Evolutionary conservation across 2,797 vertebrate genomes (phyloP), one percentile per base, ranked within the genome.

Genomic region (Ptychobarbus kaznakovi): DNA sequence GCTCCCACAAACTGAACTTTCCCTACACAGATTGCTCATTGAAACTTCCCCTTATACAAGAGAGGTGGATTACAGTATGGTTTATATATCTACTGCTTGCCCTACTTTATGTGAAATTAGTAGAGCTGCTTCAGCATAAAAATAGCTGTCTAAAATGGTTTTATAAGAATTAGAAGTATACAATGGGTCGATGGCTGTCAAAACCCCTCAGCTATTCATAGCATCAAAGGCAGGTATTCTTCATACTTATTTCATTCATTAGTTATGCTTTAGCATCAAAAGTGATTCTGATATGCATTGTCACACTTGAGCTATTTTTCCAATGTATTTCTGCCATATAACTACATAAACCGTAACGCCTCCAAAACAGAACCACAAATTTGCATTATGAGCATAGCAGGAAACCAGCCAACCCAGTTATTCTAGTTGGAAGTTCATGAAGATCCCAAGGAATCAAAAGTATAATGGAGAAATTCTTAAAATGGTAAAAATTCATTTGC

Each of bases 21-120:
- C 49, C 32, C 12, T 58, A 89, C 80, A 87, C 25, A 81, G 7
- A 51, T 63, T 58, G 53, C 22, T 66, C 22, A 76, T 8, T 18
- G 44, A 83, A 83, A 76, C 73, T 32, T 63, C 32, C 73, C 25
- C 40, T 38, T 38, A 42, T 46, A 76, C 38, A 75, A 61, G 10
- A 68, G 72, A 82, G 72, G 81, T 75, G 81, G 81, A 74, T 74
- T 80, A 85, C 82, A 82, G 82, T 78, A 80, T 82, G 85, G 78
- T 80, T 84, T 88, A 58, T 88, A 84, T 84, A 89, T 82, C 74
- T 68, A 70, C 79, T 44, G 15, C 44, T 42, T 86, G 84, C 51
- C 86, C 85, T 72, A 89, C 78, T 85, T 89, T 80, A 69, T 44
- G 28, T 82, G 51, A 80, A 86, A 78, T 86, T 85, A 80, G 70